Conservation (phyloP, 1,140 invertebrate species). For the Triops longicaudatus region DNA sequence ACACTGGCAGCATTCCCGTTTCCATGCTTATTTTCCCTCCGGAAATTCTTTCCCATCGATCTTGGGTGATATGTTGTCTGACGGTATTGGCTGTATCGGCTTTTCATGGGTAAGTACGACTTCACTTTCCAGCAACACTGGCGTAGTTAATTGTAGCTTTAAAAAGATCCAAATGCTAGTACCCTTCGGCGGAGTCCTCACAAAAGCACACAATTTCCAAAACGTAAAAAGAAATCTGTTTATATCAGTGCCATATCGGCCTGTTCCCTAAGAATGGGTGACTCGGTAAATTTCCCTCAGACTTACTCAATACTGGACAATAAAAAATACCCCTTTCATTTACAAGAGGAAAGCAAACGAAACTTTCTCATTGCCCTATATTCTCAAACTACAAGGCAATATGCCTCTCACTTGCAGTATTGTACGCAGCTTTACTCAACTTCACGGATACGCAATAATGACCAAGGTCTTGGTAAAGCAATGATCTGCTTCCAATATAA, state of each 20-base stretch:
- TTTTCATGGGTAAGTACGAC: conserved; percentile 71
- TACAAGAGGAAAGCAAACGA: not conserved
- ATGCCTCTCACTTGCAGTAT: not conserved
- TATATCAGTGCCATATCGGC: not conserved
- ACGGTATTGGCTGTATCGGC: conserved; percentile 81
- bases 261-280: not conserved
- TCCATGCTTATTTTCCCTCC: conserved; percentile 97
- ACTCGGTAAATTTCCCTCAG: not conserved
- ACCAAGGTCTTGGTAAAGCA: not conserved
- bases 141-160: too few species aligned
- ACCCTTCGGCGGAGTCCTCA: not conserved
- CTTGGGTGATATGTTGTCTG: conserved; percentile 90
- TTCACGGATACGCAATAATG: not conserved
- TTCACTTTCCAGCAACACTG: not conserved
- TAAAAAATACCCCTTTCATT: not conserved
- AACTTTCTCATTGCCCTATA: not conserved
- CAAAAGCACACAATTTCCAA: too few species aligned
- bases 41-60: conserved; percentile 90
- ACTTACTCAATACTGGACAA: not conserved
- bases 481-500: not conserved
- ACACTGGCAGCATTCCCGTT: conserved; percentile 93
- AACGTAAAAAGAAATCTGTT: too few species aligned
- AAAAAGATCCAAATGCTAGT: not conserved
- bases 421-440: not conserved
- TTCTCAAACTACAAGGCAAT: not conserved